These are phyloP conservation scores for Eupithecia exiguata DNA, from an alignment of 2,888 invertebrate genomes.

Conservation along the genomic window DNA sequence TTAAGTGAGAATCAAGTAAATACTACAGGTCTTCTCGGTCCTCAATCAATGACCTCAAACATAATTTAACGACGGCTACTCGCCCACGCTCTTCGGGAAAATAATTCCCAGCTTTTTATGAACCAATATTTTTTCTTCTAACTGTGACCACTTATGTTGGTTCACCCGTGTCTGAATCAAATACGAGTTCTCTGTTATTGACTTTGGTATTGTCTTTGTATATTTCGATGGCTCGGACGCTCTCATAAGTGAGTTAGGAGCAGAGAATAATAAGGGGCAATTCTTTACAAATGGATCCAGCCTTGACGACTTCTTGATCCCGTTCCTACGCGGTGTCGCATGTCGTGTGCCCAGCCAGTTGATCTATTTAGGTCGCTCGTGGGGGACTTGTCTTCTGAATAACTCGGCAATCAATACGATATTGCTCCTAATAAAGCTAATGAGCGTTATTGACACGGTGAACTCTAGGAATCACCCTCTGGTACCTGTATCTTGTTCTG, in stretches of 20 bases:
- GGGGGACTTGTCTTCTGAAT: constrained; percentile 61
- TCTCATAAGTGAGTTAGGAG: constrained; percentile 46
- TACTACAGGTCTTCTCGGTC: constrained; percentile 48
- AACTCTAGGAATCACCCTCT: constrained; percentile 18
- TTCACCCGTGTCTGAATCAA: constrained; percentile 46
- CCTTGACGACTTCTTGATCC: constrained; percentile 80
- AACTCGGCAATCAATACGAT: constrained; percentile 45
- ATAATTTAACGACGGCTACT: constrained; percentile 71
- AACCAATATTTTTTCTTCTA: constrained; percentile 61
- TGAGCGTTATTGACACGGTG: constrained; percentile 32
- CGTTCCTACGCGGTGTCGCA: constrained; percentile 73
- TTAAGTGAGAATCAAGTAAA: constrained; percentile 54
- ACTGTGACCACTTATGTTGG: constrained; percentile 51
- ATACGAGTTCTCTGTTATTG: constrained; percentile 48
- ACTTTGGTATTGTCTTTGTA: constrained; percentile 45
- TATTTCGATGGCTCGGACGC: constrained; percentile 43
- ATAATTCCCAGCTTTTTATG: constrained; percentile 61
- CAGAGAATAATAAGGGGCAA: constrained; percentile 59
- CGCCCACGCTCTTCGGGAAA: constrained; percentile 67
- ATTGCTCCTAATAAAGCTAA: constrained; percentile 41
- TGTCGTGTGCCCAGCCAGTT: constrained; percentile 64
- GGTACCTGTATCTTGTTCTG: constrained; percentile 20
- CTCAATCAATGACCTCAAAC: constrained; percentile 78
- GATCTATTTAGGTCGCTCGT: constrained; percentile 70
- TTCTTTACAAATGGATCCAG: constrained; percentile 77